Evolutionary conservation across 1,140 invertebrate genomes (phyloP).

Genomic region (Anoplolepis gracilipes): DNA sequence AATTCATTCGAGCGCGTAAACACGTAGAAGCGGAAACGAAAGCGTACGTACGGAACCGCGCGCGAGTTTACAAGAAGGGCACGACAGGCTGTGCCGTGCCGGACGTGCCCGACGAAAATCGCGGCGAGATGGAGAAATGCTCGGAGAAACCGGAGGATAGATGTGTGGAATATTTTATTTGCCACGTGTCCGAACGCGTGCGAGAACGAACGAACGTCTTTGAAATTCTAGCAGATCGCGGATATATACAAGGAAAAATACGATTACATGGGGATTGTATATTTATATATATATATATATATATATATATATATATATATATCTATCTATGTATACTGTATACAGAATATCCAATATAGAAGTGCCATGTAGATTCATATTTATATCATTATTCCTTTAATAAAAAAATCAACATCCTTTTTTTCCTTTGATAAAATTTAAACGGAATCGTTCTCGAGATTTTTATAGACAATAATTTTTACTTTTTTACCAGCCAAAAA

Average conservation of each 20-base stretch:
- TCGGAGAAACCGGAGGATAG: not conserved
- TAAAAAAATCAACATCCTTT: no score
- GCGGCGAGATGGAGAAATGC: not conserved
- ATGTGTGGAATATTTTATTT: slow-evolving; percentile 17
- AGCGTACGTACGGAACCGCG: not conserved
- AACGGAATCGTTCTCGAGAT: no score
- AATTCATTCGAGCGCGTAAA: slow-evolving; percentile 29
- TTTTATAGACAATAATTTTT: no score
- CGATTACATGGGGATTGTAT: not conserved
- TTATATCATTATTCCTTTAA: no score
- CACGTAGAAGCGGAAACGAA: not conserved
- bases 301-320: no score
- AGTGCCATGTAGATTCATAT: no score
- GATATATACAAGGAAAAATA: not conserved
- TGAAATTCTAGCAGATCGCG: not conserved
- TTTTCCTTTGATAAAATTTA: no score
- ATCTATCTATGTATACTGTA: no score
- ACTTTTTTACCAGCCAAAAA: no score
- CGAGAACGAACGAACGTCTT: not conserved
- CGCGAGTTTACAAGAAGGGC: no score
- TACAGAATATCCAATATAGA: no score
- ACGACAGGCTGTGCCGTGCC: not conserved
- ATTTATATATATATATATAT: no score
- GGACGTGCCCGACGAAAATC: slow-evolving; percentile 37
- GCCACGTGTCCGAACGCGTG: not conserved